phyloP scores from a whole-genome alignment of 2,113 vertebrate genomes.

The Pan paniscus region DNA sequence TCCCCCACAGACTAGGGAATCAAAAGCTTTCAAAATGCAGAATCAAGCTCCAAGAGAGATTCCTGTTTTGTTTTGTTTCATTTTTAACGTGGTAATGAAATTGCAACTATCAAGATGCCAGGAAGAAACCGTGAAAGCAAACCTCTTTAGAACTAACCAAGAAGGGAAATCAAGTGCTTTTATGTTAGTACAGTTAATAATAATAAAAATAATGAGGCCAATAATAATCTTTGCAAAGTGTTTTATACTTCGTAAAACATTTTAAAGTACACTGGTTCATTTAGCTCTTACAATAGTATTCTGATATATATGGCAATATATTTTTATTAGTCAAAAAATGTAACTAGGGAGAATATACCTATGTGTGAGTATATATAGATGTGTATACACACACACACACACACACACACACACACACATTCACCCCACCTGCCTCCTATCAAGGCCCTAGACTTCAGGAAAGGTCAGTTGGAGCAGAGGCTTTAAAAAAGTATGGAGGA shows the following conservation, averaged over 20 bases:
- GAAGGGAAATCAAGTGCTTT: constrained; percentile 55
- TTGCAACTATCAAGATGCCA: constrained; percentile 13
- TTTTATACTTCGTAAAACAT: constrained; percentile 19
- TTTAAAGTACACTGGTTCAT: constrained; percentile 9
- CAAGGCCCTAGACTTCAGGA: neutral
- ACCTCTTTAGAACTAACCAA: constrained; percentile 50
- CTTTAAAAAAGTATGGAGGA: neutral
- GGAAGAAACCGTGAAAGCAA: constrained; percentile 29
- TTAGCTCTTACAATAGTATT: neutral
- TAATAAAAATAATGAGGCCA: constrained; percentile 44
- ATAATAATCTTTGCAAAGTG: constrained; percentile 26
- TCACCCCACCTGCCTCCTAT: neutral
- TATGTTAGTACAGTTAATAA: constrained; percentile 18
- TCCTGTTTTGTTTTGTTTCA: neutral
- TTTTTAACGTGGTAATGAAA: neutral
- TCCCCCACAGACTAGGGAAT: neutral
- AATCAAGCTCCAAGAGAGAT: neutral
- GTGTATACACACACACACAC: neutral
- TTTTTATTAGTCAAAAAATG: neutral
- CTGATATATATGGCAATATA: neutral
- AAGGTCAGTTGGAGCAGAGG: neutral
- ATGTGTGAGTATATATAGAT: too few species aligned
- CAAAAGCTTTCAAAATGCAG: neutral
- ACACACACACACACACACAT: neutral
- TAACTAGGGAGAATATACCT: neutral